A percentile compares a stretch with the other conserved stretches of the same genome.
These are phyloP conservation scores for Nanger granti DNA, from an alignment of 2,113 vertebrate species.

Conservation along the genomic window DNA sequence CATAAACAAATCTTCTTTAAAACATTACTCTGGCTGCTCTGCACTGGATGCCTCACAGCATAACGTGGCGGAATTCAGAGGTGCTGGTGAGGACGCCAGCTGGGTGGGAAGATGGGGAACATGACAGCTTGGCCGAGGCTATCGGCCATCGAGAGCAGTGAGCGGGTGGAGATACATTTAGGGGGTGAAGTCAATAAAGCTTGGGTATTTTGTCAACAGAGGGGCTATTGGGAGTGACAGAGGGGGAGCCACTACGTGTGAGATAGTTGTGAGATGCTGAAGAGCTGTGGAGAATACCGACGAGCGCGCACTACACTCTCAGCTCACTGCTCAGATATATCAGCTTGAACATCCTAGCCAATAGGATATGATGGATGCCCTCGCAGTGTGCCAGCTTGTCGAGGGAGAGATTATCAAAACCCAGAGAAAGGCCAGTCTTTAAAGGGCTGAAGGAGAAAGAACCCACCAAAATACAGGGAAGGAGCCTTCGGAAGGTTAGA, in stretches of 20 bases:
- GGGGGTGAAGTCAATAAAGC: background rate
- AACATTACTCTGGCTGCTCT: background rate
- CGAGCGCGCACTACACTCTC: too few relatives aligned
- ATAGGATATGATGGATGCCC: fast-evolving
- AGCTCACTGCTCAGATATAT: fast-evolving
- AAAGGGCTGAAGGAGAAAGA: background rate
- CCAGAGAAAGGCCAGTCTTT: background rate
- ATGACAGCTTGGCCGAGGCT: fast-evolving
- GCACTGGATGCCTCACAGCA: background rate
- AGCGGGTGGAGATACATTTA: background rate
- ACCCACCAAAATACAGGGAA: background rate
- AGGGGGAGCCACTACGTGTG: background rate
- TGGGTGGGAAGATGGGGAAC: fast-evolving
- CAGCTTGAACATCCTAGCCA: too few relatives aligned
- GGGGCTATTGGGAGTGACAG: background rate
- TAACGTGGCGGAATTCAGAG: background rate
- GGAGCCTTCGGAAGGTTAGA: background rate
- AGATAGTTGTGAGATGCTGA: background rate
- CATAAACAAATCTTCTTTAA: background rate
- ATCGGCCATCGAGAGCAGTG: background rate
- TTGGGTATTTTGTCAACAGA: background rate
- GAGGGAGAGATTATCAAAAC: background rate
- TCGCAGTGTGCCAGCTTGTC: fast-evolving
- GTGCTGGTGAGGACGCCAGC: background rate
- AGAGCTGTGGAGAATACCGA: background rate